Conservation (phyloP, 1,140 invertebrate species). For the Listronotus bonariensis region DNA sequence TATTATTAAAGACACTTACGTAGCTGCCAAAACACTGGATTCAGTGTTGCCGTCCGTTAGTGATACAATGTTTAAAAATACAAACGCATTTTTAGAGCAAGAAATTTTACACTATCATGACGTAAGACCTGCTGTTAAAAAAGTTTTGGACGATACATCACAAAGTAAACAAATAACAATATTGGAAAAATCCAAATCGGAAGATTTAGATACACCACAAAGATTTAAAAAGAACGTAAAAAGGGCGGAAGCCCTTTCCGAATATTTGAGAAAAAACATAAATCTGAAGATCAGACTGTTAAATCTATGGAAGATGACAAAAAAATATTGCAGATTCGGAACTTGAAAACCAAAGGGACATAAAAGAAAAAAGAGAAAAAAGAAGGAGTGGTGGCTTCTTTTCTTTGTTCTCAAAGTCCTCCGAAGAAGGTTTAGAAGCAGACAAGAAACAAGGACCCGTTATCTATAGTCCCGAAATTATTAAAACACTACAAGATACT, state of each 20-base stretch:
- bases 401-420: constrained; percentile 29
- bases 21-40: not conserved
- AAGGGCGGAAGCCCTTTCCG: constrained; percentile 37
- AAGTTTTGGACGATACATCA: too few relatives aligned
- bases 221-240: constrained; percentile 22
- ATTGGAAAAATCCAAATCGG: constrained; percentile 8
- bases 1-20: constrained; percentile 21
- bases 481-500: constrained; percentile 41
- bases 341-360: constrained; percentile 13
- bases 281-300: constrained; percentile 11
- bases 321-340: constrained; percentile 9
- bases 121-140: constrained; percentile 18
- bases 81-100: constrained; percentile 28
- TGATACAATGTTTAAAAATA: not conserved
- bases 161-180: not conserved
- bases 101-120: constrained; percentile 31
- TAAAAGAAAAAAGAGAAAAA: constrained; percentile 30
- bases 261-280: constrained; percentile 25
- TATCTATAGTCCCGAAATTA: constrained; percentile 28
- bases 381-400: constrained; percentile 31
- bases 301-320: constrained; percentile 19
- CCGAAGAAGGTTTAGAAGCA: constrained; percentile 18
- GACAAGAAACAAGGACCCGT: constrained; percentile 12
- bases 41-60: not conserved
- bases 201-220: constrained; percentile 20